Evolutionary conservation across 2,797 vertebrate species (phyloP), one percentile per base, ranked within the genome.

Genomic region (Apogon talboti): DNA sequence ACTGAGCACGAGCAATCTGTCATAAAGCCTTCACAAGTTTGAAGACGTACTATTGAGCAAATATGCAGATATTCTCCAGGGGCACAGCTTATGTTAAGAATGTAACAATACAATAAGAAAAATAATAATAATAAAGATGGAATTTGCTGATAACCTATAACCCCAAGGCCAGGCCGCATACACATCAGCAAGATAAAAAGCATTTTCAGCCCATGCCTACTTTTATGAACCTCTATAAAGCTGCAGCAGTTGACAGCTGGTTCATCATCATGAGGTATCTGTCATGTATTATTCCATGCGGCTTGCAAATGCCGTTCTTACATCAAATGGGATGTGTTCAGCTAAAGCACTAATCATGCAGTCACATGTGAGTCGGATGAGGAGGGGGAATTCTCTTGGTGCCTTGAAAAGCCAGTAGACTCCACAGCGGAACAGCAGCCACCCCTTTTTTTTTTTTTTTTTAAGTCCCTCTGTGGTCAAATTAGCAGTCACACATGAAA

Each of bases 241-340:
- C 51, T 16, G 24, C 41, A 59, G 54, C 2, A n/a, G 51, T 57
- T 42, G 42, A 37, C 60, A 47, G 50, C 42, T 19, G 66, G 47
- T 58, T 76, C 55, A 47, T 51, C 47, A 71, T 62, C 38, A 64
- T 21, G 51, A 59, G 15, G 60, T 33, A 38, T 30, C 52, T 28
- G 71, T 89, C 65, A 87, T 84, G 76, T 83, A 61, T 89, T 86
- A 89, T 87, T 88, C 82, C 65, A 76, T 75, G 59, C 86, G 81
- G 71, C 73, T 84, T 87, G 74, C 49, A 64, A 77, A 86, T 63
- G 66, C 41, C 28, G 83, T 74, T 65, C 75, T 56, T n/a, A 64
- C 69, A 78, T 82, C 82, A 83, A 72, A 81, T 47, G 11, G 37
- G 75, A 72, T 37, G 50, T 68, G 66, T 65, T 78, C 70, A 52